Base-by-base conservation (phyloP, 2,113 vertebrate genomes). In the Plotosus lineatus region DNA sequence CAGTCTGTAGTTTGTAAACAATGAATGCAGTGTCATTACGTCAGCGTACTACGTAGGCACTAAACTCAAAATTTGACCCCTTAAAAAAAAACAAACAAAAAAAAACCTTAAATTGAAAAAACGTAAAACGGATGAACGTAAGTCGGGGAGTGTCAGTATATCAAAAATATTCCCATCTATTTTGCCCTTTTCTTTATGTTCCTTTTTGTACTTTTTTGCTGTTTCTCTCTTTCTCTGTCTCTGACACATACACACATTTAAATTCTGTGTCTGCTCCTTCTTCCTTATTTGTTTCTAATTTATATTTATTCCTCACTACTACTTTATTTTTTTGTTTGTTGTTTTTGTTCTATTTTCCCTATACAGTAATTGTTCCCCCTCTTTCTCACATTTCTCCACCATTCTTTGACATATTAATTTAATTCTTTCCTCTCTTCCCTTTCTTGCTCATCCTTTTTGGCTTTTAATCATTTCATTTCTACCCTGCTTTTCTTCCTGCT, bases 401-500 rank as follows among this genome's bases (percentile, higher is more conserved):
- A 2, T 17, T 71, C 14, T 15, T 26, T 3, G 15, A 33, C 28
- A 8, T 38, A 9, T 65, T 4, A 17, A 7, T 23, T 56, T 56
- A 10, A 6, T 69, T 46, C 26, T 51, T 12, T 48, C 46, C 19
- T 23, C 48, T 28, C 3, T 53, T 53, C 50, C 33, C 36, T 40
- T 33, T 28, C 46, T 73, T 17, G 14, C 17, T 73, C 8, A 4
- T 2, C 28, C 40, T 15, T 26, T 69, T 53, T 23, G 21, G 21
- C 23, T 75, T 75, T 75, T 15, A 75, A 55, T 75, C 4, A 55
- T 75, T 38, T 26, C 11, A 10, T 38, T 75, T 33, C 31, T 53
- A 6, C 50, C 50, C 31, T 26, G 40, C 31, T 73, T 53, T 53
- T 38, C 71, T 55, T 31, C 33, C 11, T 1, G 31, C 31, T 75